phyloP scores from a whole-genome alignment of 2,888 invertebrate genomes.

The Chymomyza caudatula region DNA sequence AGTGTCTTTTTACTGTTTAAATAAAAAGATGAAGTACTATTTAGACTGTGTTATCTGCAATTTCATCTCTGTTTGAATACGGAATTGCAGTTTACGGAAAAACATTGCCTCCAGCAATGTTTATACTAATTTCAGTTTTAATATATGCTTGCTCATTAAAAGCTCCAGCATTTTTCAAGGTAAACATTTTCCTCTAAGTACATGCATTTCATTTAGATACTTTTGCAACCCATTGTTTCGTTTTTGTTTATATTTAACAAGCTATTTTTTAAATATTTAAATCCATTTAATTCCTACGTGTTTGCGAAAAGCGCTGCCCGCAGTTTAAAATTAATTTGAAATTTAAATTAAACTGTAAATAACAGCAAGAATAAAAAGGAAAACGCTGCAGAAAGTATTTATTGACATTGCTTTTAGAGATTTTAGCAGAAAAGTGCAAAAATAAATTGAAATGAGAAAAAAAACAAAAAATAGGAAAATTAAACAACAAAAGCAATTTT shows the following conservation, averaged over 20 bases:
- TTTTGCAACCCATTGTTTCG: too few species aligned
- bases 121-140: not conserved
- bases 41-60: too few species aligned
- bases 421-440: constrained; percentile 30
- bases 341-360: constrained; percentile 59
- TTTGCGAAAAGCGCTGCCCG: constrained; percentile 56
- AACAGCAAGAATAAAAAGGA: constrained; percentile 15
- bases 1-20: too few species aligned
- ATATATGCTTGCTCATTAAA: not conserved
- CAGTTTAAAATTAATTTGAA: constrained; percentile 48
- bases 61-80: too few species aligned
- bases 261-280: not conserved
- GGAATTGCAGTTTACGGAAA: not conserved
- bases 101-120: not conserved
- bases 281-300: not conserved
- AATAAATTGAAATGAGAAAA: constrained; percentile 31
- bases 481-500: constrained; percentile 55
- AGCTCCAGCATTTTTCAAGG: not conserved
- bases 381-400: constrained; percentile 27
- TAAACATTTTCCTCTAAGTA: not conserved
- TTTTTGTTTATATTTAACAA: too few species aligned
- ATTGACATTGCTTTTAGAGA: constrained; percentile 41
- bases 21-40: too few species aligned
- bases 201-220: not conserved
- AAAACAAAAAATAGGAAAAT: constrained; percentile 4